These are phyloP conservation scores for Meloidogyne exigua DNA, from an alignment of 1,140 invertebrate species.

Conservation along the genomic window DNA sequence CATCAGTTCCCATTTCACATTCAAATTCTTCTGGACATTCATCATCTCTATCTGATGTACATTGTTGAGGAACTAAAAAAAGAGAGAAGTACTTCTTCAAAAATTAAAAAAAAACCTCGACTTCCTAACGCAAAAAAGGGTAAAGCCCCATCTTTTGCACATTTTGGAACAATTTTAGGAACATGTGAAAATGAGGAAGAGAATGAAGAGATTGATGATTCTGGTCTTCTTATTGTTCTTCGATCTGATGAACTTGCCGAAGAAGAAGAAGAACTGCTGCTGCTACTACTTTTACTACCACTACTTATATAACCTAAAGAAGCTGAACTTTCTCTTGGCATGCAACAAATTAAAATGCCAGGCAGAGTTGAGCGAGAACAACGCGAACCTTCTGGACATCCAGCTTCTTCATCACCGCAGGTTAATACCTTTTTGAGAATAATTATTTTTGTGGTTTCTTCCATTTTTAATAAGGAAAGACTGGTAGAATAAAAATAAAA, in stretches of 20 bases:
- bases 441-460: too few species aligned
- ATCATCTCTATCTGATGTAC: constrained; percentile 43
- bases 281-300: background rate
- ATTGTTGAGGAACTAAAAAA: constrained; percentile 36
- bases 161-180: constrained; percentile 52
- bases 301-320: constrained; percentile 22
- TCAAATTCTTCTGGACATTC: constrained; percentile 56
- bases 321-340: constrained; percentile 32
- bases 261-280: background rate
- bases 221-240: background rate
- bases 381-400: constrained; percentile 52
- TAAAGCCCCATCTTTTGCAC: constrained; percentile 42
- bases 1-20: constrained; percentile 46
- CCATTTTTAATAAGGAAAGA: background rate
- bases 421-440: constrained; percentile 52
- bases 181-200: constrained; percentile 34
- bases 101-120: constrained; percentile 22
- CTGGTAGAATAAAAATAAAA: constrained; percentile 9
- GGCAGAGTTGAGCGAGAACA: constrained; percentile 54
- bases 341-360: constrained; percentile 59
- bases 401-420: constrained; percentile 51
- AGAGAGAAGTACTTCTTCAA: background rate
- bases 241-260: constrained; percentile 13
- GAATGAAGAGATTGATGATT: constrained; percentile 18
- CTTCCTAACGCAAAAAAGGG: constrained; percentile 54